These are phyloP conservation scores for Drosophila borborema DNA, from an alignment of 2,888 invertebrate genomes.

Conservation along the genomic window DNA sequence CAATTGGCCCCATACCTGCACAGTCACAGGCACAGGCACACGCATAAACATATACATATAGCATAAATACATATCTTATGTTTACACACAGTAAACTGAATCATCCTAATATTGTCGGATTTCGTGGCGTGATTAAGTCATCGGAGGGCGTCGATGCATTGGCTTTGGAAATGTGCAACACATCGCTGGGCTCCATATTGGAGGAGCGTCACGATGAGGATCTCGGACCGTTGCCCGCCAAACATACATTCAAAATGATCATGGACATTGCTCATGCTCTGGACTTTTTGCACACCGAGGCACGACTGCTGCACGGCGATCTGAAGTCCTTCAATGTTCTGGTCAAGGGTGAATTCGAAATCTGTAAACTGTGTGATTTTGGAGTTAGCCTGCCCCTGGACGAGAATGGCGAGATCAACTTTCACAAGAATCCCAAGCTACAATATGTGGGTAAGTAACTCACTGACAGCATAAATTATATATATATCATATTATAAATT, in stretches of 20 bases:
- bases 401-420: constrained; percentile 88
- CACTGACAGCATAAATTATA: background rate
- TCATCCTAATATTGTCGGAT: constrained; percentile 94
- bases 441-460: constrained; percentile 87
- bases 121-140: constrained; percentile 86
- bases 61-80: background rate
- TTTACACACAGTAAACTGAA: constrained; percentile 86
- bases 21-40: background rate
- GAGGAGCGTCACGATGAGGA: constrained; percentile 88
- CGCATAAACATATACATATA: background rate
- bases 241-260: constrained; percentile 89
- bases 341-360: constrained; percentile 90
- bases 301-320: constrained; percentile 91
- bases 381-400: constrained; percentile 91
- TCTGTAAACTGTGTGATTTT: constrained; percentile 93
- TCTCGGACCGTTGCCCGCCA: constrained; percentile 87
- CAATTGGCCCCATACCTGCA: background rate
- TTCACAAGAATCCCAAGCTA: constrained; percentile 86
- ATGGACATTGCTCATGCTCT: constrained; percentile 89
- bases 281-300: constrained; percentile 91
- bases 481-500: background rate
- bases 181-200: constrained; percentile 90
- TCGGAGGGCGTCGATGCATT: constrained; percentile 86
- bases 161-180: constrained; percentile 92
- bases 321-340: constrained; percentile 93